A percentile compares a stretch with the other conserved stretches of the same genome.
phyloP scores from a whole-genome alignment of 2,797 vertebrate species.

The Steatocranus sp. region DNA sequence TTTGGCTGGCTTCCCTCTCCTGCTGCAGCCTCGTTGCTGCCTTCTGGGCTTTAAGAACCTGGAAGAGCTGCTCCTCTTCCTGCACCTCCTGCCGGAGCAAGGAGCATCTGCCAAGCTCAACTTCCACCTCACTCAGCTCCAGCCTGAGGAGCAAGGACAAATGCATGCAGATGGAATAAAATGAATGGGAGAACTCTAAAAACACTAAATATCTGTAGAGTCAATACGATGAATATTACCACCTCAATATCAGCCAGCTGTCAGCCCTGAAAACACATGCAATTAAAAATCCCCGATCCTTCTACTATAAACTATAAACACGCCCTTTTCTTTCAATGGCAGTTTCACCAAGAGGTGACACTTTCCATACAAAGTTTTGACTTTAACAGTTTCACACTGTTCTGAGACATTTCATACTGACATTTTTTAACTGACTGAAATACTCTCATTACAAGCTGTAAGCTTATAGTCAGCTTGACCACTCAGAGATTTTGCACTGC shows the following conservation, averaged over 20 bases:
- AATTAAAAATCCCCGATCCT: neutral
- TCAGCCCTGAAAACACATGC: neutral
- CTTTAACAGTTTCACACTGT: neutral
- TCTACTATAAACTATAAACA: neutral
- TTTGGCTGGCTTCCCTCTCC: conserved; percentile 64
- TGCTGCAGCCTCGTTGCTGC: conserved; percentile 56
- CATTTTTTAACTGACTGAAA: neutral
- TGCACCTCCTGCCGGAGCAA: conserved; percentile 49
- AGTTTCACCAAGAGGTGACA: neutral
- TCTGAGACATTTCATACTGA: neutral
- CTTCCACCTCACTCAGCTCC: conserved; percentile 76
- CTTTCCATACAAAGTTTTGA: neutral
- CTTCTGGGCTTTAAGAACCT: conserved; percentile 46
- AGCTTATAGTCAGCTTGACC: neutral
- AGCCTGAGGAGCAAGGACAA: conserved; percentile 44
- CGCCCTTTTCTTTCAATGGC: neutral
- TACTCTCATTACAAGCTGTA: neutral
- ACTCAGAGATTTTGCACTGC: neutral
- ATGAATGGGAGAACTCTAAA: neutral
- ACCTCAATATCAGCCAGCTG: neutral
- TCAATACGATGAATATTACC: neutral
- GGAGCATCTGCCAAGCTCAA: conserved; percentile 70
- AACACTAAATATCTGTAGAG: neutral
- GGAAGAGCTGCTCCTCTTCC: conserved; percentile 63
- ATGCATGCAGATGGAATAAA: neutral